A percentile compares a stretch with the other conserved stretches of the same genome.
Evolutionary conservation across 2,113 vertebrate species (phyloP).

Genomic region (Plestiodon gilberti): DNA sequence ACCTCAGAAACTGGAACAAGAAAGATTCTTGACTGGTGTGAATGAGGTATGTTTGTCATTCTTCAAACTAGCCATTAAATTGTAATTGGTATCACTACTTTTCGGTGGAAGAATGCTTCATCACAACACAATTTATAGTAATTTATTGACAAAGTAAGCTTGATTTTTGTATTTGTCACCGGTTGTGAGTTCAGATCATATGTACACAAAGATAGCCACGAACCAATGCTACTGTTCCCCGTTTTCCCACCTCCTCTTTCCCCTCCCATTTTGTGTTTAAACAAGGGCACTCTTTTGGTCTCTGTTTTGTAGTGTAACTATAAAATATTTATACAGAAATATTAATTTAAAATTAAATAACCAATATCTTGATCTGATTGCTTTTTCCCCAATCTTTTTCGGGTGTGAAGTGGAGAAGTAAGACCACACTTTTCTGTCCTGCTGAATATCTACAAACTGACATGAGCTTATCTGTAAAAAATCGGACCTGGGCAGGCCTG

Average conservation of each 20-base stretch:
- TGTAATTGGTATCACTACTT: not conserved
- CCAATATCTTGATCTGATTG: not conserved
- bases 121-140: not conserved
- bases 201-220: not conserved
- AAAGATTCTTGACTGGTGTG: slow-evolving; percentile 84
- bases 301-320: no score
- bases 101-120: not conserved
- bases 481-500: not conserved
- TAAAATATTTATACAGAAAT: no score
- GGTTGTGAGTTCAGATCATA: not conserved
- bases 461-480: not conserved
- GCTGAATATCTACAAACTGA: not conserved
- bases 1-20: slow-evolving; percentile 77
- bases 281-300: no score
- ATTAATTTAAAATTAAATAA: no score
- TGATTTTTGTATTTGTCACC: not conserved
- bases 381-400: not conserved
- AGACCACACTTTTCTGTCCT: not conserved
- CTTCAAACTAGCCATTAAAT: not conserved
- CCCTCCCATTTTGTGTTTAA: no score
- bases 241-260: no score
- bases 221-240: not conserved
- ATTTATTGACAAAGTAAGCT: not conserved
- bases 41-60: slow-evolving; percentile 76
- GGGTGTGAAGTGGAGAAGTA: not conserved